These are phyloP conservation scores for Callospermophilus lateralis DNA, from an alignment of 2,113 vertebrate species.

Conservation along the genomic window DNA sequence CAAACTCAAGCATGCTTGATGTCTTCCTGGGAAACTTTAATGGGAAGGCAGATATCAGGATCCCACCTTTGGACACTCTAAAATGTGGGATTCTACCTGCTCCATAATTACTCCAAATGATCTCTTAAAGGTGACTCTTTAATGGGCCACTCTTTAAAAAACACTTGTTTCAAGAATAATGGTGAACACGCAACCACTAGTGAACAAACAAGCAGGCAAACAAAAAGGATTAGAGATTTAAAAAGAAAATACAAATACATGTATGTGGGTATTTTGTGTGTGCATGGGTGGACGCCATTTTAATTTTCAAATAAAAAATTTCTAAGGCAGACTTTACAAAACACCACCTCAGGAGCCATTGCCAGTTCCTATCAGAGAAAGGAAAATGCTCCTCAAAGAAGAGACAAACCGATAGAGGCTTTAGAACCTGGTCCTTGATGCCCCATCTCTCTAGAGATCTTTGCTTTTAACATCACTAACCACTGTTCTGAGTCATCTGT, in stretches of 20 bases:
- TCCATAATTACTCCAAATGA: not conserved
- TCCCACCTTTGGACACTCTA: not conserved
- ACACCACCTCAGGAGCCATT: not conserved
- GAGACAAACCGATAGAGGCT: not conserved
- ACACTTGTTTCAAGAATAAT: not conserved
- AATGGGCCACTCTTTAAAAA: not conserved
- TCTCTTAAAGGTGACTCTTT: not conserved
- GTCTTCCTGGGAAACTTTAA: not conserved
- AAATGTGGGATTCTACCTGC: not conserved
- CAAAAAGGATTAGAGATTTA: not conserved
- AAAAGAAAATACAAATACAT: not conserved
- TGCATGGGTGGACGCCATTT: not conserved
- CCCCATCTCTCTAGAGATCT: not conserved
- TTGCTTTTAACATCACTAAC: not conserved
- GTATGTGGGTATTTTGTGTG: not conserved
- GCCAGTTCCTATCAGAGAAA: not conserved
- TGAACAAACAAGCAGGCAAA: not conserved
- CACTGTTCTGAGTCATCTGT: not conserved
- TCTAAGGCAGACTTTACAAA: not conserved
- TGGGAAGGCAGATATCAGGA: not conserved
- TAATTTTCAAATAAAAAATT: slow-evolving; percentile 28
- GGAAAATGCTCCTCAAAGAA: rapidly evolving
- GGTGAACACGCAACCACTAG: not conserved
- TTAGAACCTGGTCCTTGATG: not conserved
- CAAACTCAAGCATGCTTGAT: not conserved